A percentile compares a stretch with the other conserved stretches of the same genome.
Conservation (phyloP, 1,140 invertebrate genomes). For the Archivesica marissinica region DNA sequence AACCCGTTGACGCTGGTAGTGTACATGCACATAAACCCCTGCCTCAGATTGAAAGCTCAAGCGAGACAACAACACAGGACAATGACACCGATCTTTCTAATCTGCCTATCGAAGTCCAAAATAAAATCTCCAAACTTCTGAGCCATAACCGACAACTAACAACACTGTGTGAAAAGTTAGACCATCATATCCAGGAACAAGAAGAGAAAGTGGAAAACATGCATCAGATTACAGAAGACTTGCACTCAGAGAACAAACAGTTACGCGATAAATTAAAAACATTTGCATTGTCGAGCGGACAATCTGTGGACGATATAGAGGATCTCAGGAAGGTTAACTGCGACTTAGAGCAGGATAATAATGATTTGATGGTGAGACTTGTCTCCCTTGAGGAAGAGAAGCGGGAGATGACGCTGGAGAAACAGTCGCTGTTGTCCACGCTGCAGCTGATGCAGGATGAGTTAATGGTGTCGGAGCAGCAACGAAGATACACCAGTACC, state of each 20-base stretch:
- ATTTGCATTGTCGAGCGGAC: constrained; percentile 17
- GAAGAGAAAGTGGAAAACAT: constrained; percentile 7
- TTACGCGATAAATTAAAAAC: constrained; percentile 38
- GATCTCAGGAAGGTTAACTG: constrained; percentile 40
- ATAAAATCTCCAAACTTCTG: neutral
- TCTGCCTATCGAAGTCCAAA: neutral
- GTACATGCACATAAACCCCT: no score
- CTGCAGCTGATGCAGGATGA: constrained; percentile 79
- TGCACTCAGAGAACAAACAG: constrained; percentile 24
- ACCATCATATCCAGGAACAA: constrained; percentile 45
- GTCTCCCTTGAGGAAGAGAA: constrained; percentile 71
- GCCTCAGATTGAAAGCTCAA: no score
- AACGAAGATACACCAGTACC: neutral
- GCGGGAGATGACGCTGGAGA: constrained; percentile 68
- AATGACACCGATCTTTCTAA: neutral
- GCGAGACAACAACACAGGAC: neutral
- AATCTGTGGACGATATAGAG: constrained; percentile 1
- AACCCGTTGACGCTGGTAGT: no score
- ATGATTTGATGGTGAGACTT: constrained; percentile 65
- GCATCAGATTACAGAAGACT: constrained; percentile 12
- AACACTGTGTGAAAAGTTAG: constrained; percentile 40
- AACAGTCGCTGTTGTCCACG: constrained; percentile 75
- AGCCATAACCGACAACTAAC: constrained; percentile 50
- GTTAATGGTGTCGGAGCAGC: constrained; percentile 74
- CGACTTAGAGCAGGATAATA: constrained; percentile 71